phyloP scores from a whole-genome alignment of 2,888 invertebrate species.

The Apomyelois bistriatella region DNA sequence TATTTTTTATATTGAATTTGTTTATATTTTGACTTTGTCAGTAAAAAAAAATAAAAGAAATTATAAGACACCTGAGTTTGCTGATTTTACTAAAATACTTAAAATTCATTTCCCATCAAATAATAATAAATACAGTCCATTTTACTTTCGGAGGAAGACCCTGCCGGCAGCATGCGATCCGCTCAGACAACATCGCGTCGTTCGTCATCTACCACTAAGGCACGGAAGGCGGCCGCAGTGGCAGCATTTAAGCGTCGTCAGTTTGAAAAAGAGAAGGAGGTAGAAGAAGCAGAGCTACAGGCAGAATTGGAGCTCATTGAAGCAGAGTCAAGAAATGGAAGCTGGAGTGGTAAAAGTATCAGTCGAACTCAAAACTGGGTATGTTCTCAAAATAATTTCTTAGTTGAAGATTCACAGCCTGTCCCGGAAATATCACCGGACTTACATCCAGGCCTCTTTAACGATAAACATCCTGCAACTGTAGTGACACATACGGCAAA shows the following conservation, averaged over 20 bases:
- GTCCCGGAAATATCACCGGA: background rate
- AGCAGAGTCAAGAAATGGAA: background rate
- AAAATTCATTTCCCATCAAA: no score
- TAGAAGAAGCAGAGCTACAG: background rate
- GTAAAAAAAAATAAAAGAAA: no score
- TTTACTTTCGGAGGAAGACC: background rate
- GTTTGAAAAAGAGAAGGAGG: background rate
- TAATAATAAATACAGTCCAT: background rate
- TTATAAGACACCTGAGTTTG: no score
- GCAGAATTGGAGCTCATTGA: background rate
- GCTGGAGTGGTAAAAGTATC: background rate
- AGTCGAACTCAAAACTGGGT: slow-evolving; percentile 3
- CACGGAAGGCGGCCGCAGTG: background rate
- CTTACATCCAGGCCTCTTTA: background rate
- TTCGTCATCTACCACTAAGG: background rate
- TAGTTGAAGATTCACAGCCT: background rate
- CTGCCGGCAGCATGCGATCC: background rate
- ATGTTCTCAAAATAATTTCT: background rate
- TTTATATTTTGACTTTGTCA: no score
- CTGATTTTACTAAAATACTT: no score
- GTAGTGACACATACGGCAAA: background rate
- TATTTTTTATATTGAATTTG: no score
- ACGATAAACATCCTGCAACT: background rate
- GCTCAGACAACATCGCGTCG: background rate
- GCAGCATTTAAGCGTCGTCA: background rate